These are phyloP conservation scores for Agrilus mali DNA, from an alignment of 2,888 invertebrate genomes.

Conservation along the genomic window DNA sequence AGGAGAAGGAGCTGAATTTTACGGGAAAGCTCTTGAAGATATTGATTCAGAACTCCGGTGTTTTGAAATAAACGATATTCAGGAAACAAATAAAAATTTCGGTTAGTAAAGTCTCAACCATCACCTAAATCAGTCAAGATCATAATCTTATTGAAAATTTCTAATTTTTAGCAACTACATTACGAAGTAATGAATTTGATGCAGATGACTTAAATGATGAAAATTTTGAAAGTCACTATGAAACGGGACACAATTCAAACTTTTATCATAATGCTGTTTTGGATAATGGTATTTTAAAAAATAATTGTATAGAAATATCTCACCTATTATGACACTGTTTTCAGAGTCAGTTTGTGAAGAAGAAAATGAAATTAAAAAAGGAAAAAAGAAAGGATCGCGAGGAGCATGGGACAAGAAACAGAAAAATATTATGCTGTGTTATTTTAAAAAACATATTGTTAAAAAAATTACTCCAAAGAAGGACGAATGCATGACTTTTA, in stretches of 20 bases:
- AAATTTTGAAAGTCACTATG: no score
- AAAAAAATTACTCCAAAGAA: constrained; percentile 9
- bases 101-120: no score
- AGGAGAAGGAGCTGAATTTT: constrained; percentile 6
- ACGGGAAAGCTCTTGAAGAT: constrained; percentile 8
- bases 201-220: no score
- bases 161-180: no score
- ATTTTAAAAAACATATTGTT: constrained; percentile 8
- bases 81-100: not conserved
- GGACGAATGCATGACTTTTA: constrained; percentile 5
- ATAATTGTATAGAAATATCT: no score
- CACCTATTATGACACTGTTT: no score
- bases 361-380: constrained; percentile 1
- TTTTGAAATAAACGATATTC: constrained; percentile 1
- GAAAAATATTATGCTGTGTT: constrained; percentile 4
- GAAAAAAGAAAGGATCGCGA: constrained; percentile 1
- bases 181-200: no score
- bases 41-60: constrained; percentile 6
- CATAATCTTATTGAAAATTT: no score
- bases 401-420: constrained; percentile 4
- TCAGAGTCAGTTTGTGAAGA: not conserved
- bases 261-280: no score
- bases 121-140: no score
- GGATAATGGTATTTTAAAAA: no score
- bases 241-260: no score